A percentile compares a stretch with the other conserved stretches of the same genome.
Conservation (phyloP, 2,113 vertebrate species). For the Antechinus flavipes region DNA sequence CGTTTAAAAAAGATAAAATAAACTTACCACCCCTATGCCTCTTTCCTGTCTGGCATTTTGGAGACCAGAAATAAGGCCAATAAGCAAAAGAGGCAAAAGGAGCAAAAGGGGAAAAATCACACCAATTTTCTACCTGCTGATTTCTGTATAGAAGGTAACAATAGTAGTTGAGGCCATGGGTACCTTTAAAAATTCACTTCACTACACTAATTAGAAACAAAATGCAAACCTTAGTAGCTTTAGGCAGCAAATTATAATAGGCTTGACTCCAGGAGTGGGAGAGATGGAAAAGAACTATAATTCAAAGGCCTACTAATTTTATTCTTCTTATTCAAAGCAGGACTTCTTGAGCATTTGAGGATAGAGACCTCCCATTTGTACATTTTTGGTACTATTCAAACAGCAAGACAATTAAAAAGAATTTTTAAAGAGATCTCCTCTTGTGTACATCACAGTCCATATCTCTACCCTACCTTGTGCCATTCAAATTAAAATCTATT, state of each 20-base stretch:
- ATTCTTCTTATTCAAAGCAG: background rate
- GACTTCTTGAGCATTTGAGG: background rate
- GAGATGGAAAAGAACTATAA: background rate
- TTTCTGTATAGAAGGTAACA: background rate
- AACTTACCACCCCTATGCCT: background rate
- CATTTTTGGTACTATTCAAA: background rate
- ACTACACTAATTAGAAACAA: background rate
- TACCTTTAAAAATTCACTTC: background rate
- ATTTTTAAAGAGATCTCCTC: background rate
- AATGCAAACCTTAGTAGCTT: background rate
- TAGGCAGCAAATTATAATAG: background rate
- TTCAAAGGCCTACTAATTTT: background rate
- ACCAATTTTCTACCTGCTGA: background rate
- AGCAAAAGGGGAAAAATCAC: background rate
- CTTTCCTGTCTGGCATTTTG: background rate
- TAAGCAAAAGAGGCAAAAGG: background rate
- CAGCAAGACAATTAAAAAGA: background rate
- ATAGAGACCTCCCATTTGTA: background rate
- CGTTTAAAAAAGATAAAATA: background rate
- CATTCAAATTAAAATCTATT: background rate
- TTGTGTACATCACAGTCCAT: background rate
- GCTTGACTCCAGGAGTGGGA: background rate
- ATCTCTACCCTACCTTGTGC: background rate
- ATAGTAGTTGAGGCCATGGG: background rate
- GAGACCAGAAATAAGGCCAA: background rate